Base-by-base conservation (phyloP, 2,113 vertebrate genomes). In the Seriola quinqueradiata region DNA sequence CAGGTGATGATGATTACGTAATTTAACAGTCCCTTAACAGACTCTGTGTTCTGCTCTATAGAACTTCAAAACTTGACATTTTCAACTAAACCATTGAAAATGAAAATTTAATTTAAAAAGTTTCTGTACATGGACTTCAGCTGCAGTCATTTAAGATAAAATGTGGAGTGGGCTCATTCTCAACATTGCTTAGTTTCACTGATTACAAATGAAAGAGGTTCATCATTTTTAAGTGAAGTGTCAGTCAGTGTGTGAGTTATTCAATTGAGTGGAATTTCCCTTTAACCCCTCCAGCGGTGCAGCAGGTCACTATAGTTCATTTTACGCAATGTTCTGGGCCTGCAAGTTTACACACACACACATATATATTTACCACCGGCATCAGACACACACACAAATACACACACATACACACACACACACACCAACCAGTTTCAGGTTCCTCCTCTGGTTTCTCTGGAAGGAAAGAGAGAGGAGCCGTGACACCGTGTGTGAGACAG, bases 371-470 rank as follows among this genome's bases (percentile, higher is more conserved):
- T 23, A 58, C 28, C 50, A 75, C 73, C 70, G 74, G 75, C 52
- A 40, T 19, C 19, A 52, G 4, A 52, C 57, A 25, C 40, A 48
- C 34, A 42, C 13, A 42, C 50, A 52, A 19, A 52, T 5, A 52
- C 46, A 48, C 65, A 44, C 14, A 32, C 21, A 54, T 6, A 52
- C 16, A 21, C 13, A 46, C 65, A 44, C 13, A 44, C 6, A 40
- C 32, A 67, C 66, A 23, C 50, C 55, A 40, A 52, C 5, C 1
- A 78, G 81, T 81, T 87, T 89, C 88, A 75, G 77, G 83, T 90
- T 92, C 82, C 88, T n/a, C 76, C 75, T 92, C 80, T 60, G 59
- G 82, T 90, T 76, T 84, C 79, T 59, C 32, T 68, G 48, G 9
- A 10, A 50, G 68, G 55, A 83, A 64, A 79, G 59, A 75, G 48